Evolutionary conservation across 1,140 invertebrate species (phyloP).

Genomic region (Drosophila tsacasi): DNA sequence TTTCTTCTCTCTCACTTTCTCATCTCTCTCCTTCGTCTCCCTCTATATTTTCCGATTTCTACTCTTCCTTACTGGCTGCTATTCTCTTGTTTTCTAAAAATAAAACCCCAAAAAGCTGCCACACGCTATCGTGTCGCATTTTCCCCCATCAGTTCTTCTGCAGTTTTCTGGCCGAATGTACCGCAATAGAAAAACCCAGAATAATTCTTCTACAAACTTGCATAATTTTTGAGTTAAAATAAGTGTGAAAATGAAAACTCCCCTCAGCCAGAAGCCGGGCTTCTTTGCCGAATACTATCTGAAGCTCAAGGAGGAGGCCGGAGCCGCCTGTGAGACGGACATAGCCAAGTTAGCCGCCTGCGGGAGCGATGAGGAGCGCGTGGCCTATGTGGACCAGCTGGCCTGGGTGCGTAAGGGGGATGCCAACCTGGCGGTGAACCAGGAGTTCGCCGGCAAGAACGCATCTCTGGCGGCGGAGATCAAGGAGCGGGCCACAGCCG

Average conservation of each 20-base stretch:
- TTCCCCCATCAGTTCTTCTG: constrained; percentile 56
- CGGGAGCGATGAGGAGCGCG: constrained; percentile 75
- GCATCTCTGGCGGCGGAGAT: constrained; percentile 87
- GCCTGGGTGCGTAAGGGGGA: constrained; percentile 63
- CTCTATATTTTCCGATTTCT: neutral
- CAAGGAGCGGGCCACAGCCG: constrained; percentile 92
- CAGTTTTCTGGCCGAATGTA: constrained; percentile 57
- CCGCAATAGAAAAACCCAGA: constrained; percentile 12
- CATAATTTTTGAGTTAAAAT: constrained; percentile 55
- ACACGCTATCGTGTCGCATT: constrained; percentile 55
- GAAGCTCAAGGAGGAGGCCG: constrained; percentile 64
- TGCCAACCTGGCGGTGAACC: constrained; percentile 66
- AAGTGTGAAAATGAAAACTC: constrained; percentile 55
- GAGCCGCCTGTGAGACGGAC: constrained; percentile 53
- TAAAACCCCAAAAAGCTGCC: constrained; percentile 57
- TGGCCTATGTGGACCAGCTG: constrained; percentile 75
- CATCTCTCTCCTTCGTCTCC: neutral
- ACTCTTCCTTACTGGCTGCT: constrained; percentile 5
- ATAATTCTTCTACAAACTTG: constrained; percentile 40
- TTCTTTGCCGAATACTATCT: constrained; percentile 83
- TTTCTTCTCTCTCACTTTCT: constrained; percentile 1
- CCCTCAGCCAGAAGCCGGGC: constrained; percentile 70
- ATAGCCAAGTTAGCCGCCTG: constrained; percentile 61
- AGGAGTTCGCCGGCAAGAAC: constrained; percentile 87
- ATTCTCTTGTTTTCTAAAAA: constrained; percentile 64